Conservation (phyloP, 37 sponge, comb jelly and placozoan species). For the Oopsacas minuta region DNA sequence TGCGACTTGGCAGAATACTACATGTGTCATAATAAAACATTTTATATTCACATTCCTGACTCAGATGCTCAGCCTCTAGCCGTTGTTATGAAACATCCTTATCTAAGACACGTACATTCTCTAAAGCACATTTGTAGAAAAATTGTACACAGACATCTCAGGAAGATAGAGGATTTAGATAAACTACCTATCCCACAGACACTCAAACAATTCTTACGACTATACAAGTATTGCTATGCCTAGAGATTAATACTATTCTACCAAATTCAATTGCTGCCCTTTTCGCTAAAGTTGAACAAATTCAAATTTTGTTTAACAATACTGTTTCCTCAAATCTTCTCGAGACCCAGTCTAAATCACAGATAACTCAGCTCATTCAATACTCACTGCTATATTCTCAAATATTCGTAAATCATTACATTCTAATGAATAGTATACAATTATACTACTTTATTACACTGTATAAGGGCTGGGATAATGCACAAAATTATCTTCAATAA, state of each 20-base stretch:
- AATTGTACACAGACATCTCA: slow-evolving; percentile 34
- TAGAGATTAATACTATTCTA: not conserved
- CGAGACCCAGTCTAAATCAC: not conserved
- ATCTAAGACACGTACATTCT: slow-evolving; percentile 55
- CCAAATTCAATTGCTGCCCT: not conserved
- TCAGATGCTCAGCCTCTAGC: slow-evolving; percentile 33
- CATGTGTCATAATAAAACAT: slow-evolving; percentile 25
- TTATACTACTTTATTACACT: no score
- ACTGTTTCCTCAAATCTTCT: no score
- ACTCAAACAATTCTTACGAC: slow-evolving; percentile 31
- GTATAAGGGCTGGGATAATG: no score
- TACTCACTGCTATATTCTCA: not conserved
- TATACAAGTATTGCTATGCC: not conserved
- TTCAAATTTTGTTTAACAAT: no score
- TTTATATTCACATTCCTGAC: slow-evolving; percentile 47
- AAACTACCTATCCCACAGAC: slow-evolving; percentile 43
- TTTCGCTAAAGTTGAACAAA: not conserved
- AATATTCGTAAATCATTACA: no score
- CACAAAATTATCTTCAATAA: no score
- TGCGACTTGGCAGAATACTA: slow-evolving; percentile 68
- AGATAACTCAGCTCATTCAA: not conserved
- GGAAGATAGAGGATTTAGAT: slow-evolving; percentile 21
- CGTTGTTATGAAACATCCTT: slow-evolving; percentile 52
- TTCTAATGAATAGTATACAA: no score
- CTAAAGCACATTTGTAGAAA: slow-evolving; percentile 68